Conservation (phyloP, 2,888 invertebrate species). For the Tryphoninae sp. region DNA sequence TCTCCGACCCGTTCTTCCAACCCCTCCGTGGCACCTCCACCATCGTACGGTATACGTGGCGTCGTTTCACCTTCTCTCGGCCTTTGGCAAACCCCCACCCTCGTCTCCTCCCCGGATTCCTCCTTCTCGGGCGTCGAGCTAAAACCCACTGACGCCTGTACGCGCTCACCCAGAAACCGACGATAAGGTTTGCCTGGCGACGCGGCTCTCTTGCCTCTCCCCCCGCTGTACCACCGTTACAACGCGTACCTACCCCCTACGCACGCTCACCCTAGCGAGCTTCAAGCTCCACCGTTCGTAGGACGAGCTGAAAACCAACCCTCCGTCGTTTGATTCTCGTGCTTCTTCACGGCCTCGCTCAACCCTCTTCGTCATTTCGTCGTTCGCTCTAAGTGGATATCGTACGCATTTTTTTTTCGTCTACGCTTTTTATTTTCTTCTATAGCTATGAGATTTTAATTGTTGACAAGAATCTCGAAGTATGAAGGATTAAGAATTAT, state of each 20-base stretch:
- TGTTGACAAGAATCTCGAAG: neutral
- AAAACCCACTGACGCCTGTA: constrained; percentile 79
- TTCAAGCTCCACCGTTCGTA: neutral
- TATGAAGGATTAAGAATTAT: neutral
- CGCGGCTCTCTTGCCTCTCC: constrained; percentile 62
- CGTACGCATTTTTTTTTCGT: neutral
- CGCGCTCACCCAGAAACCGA: constrained; percentile 80
- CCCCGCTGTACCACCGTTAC: constrained; percentile 46
- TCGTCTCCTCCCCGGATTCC: constrained; percentile 41
- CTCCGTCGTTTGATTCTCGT: constrained; percentile 41
- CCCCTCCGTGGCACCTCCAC: constrained; percentile 64
- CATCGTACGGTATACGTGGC: constrained; percentile 38
- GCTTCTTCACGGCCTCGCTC: too few species aligned
- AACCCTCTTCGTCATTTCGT: too few species aligned
- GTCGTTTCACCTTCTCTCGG: constrained; percentile 65
- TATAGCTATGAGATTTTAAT: neutral
- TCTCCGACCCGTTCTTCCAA: constrained; percentile 62
- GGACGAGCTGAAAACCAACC: constrained; percentile 31
- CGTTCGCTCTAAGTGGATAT: neutral
- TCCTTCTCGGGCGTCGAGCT: constrained; percentile 68
- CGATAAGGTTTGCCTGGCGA: constrained; percentile 80
- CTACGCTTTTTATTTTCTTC: neutral
- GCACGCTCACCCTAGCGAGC: constrained; percentile 28
- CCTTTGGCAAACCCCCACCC: constrained; percentile 34
- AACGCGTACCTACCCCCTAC: constrained; percentile 38